Evolutionary conservation across 2,888 invertebrate genomes (phyloP).

Genomic region (Chrysolina haemoptera): DNA sequence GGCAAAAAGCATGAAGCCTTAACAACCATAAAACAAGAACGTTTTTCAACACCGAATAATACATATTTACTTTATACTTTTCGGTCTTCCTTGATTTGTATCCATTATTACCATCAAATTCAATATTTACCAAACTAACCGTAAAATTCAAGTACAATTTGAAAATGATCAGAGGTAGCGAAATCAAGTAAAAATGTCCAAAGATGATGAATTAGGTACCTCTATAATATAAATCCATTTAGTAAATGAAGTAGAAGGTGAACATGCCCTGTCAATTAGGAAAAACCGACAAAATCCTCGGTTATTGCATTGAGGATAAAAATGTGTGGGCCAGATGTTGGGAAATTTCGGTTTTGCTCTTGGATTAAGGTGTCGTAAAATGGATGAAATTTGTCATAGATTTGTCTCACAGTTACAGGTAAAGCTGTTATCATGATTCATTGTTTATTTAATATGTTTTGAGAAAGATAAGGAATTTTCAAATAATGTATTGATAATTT

Average conservation of each 20-base stretch:
- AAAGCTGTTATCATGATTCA: background rate
- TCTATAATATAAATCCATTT: constrained; percentile 1
- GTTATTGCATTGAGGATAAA: constrained; percentile 25
- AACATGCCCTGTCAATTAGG: background rate
- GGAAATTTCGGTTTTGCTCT: constrained; percentile 34
- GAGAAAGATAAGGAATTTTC: background rate
- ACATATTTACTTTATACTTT: too few species aligned
- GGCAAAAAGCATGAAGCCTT: background rate
- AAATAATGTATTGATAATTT: background rate
- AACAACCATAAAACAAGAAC: background rate
- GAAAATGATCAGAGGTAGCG: background rate
- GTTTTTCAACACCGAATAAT: too few species aligned
- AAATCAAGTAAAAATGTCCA: constrained; percentile 6
- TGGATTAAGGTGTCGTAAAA: constrained; percentile 23
- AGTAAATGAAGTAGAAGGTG: constrained; percentile 23
- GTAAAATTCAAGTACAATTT: background rate
- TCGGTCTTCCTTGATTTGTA: background rate
- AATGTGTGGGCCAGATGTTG: constrained; percentile 41
- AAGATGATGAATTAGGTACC: background rate
- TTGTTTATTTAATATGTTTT: background rate
- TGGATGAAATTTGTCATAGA: constrained; percentile 8
- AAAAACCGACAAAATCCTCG: constrained; percentile 22
- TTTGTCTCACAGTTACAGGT: constrained; percentile 8
- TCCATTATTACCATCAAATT: background rate
- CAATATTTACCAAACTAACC: background rate